Percentiles rank a stretch among this genome's conserved stretches.
phyloP scores from a whole-genome alignment of 2,797 vertebrate genomes.

The Melanotaenia pygmaea region DNA sequence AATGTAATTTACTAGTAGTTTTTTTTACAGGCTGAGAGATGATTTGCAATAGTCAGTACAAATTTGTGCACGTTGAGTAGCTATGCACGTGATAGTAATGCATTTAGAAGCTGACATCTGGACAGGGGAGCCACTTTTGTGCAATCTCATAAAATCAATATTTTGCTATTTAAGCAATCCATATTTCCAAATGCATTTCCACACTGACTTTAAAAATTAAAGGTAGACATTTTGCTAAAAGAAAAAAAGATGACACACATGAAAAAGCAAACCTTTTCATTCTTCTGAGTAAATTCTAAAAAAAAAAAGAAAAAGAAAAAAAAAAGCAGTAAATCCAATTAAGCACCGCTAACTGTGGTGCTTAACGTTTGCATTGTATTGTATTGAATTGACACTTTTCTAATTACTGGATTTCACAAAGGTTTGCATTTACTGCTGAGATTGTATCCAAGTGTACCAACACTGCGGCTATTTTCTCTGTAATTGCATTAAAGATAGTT shows the following conservation, averaged over 20 bases:
- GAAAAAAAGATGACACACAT: background rate
- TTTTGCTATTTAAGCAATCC: constrained; percentile 8
- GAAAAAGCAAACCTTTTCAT: background rate
- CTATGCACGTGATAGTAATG: constrained; percentile 4
- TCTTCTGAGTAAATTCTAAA: background rate
- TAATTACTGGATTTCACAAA: constrained; percentile 7
- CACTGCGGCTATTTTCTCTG: background rate
- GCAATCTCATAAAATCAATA: constrained; percentile 10
- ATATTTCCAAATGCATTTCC: constrained; percentile 34
- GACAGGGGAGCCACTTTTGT: constrained; percentile 6
- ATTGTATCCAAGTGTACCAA: background rate
- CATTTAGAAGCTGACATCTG: constrained; percentile 8
- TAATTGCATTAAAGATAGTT: background rate
- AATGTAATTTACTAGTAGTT: background rate
- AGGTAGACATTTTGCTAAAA: background rate
- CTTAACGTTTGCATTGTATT: constrained; percentile 11
- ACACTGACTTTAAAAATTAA: background rate
- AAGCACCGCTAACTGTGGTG: background rate
- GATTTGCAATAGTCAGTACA: constrained; percentile 10
- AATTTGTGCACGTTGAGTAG: background rate
- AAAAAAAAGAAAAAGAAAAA: background rate
- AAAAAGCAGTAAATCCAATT: background rate
- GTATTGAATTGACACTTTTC: constrained; percentile 16
- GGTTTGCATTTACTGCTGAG: constrained; percentile 6
- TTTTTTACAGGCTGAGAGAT: constrained; percentile 18